A percentile compares a stretch with the other conserved stretches of the same genome.
Conservation (phyloP, 2,113 vertebrate species). For the Sapajus apella region DNA sequence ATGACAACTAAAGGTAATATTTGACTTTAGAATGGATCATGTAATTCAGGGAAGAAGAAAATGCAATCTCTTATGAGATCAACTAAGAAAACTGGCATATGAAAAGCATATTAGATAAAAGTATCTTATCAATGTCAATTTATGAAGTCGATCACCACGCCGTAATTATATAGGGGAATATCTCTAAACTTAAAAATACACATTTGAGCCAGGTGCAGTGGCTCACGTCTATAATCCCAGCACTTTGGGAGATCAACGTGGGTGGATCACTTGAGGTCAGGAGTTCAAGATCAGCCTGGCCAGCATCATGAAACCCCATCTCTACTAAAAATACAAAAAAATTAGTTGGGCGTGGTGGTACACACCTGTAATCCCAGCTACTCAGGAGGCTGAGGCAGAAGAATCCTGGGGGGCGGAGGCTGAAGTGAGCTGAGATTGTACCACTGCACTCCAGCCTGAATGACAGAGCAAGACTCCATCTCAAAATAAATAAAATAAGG, state of each 20-base stretch:
- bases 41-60: not conserved
- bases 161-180: not conserved
- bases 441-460: not conserved
- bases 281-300: not conserved
- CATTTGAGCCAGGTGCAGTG: too few relatives aligned
- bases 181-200: not conserved
- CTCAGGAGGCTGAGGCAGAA: not conserved
- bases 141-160: not conserved
- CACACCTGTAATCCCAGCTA: not conserved
- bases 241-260: not conserved
- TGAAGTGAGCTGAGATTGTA: not conserved
- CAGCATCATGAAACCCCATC: not conserved
- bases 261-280: not conserved
- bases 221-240: too few relatives aligned
- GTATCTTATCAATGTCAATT: not conserved
- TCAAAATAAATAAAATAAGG: not conserved
- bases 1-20: not conserved
- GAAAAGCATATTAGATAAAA: constrained; percentile 14
- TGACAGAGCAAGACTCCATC: not conserved
- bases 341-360: not conserved
- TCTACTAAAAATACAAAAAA: not conserved
- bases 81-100: not conserved
- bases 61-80: not conserved
- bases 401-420: not conserved
- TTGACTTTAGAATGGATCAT: not conserved